Evolutionary conservation across 2,113 vertebrate species (phyloP), one percentile per base, ranked within the genome.

Genomic region (Corvus hawaiiensis): DNA sequence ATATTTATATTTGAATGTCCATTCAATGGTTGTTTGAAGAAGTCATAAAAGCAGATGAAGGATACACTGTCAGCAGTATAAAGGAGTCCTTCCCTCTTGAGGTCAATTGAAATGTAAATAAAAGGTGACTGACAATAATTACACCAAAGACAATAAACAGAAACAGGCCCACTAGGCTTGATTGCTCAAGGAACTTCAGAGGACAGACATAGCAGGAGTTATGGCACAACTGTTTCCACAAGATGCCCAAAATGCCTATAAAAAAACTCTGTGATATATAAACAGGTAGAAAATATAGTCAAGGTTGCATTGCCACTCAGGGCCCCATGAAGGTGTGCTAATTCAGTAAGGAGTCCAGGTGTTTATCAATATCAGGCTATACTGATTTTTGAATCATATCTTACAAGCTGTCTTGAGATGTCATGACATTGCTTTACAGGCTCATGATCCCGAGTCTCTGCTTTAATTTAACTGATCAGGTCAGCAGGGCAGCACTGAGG

Each of bases 271-370:
- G 2, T 20, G 22, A 35, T 30, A 58, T 8, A 67, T 15, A 26
- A 64, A 46, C 0, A 1, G 8, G 18, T 41, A 51, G 37, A 78
- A 75, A 81, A 63, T 32, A 12, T 2, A 49, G 11, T 54, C 8
- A 23, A 27, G 8, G 4, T 52, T 59, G 11, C 7, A 13, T 41
- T 80, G 14, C 32, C 24, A 44, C 4, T 44, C 71, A 28, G 8
- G 4, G 4, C 2, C 13, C 9, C 19, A 9, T 24, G 69, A 44
- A 88, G 10, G 9, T 79, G 33, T 82, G 39, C 9, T 76, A 32
- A n/a, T 32, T 62, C 1, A 1, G 4, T 32, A 64, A 27, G 4
- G 3, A 74, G 16, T 49, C 24, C 7, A 48, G 16, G 27, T 4
- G 3, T 66, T 73, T 64, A 28, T 48, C 30, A 52, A 4, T 46